A percentile compares a stretch with the other conserved stretches of the same genome.
phyloP scores from a whole-genome alignment of 2,797 vertebrate genomes.

The Ptychadena robeensis region DNA sequence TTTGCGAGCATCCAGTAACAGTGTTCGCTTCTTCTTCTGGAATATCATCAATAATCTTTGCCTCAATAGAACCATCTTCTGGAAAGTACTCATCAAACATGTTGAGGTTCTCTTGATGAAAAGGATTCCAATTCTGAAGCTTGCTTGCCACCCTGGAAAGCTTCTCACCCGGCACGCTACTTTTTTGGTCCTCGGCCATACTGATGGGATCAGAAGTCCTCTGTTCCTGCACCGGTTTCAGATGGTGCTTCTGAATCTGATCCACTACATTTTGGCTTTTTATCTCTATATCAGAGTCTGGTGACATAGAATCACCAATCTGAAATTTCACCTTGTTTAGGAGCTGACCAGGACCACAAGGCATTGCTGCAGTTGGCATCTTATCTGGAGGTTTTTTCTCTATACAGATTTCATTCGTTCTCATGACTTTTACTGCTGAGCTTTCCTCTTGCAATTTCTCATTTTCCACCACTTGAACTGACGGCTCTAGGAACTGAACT shows the following conservation, averaged over 20 bases:
- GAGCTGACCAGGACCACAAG: slow-evolving; percentile 74
- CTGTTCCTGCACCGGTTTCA: slow-evolving; percentile 77
- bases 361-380: slow-evolving; percentile 72
- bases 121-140: slow-evolving; percentile 80
- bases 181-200: slow-evolving; percentile 86
- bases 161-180: slow-evolving; percentile 70
- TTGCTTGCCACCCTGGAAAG: slow-evolving; percentile 77
- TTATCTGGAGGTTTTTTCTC: slow-evolving; percentile 95
- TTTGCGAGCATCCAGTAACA: slow-evolving; percentile 73
- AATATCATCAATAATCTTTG: slow-evolving; percentile 85
- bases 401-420: slow-evolving; percentile 72
- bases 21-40: slow-evolving; percentile 72
- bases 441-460: slow-evolving; percentile 66
- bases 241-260: slow-evolving; percentile 83
- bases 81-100: slow-evolving; percentile 90
- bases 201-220: slow-evolving; percentile 68
- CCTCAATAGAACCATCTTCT: slow-evolving; percentile 83
- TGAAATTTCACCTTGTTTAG: slow-evolving; percentile 93
- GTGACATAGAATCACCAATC: slow-evolving; percentile 97
- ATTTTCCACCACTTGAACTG: slow-evolving; percentile 63
- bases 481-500: slow-evolving; percentile 66
- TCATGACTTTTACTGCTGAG: slow-evolving; percentile 67
- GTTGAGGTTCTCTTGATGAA: slow-evolving; percentile 77
- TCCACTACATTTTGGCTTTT: slow-evolving; percentile 83
- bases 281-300: slow-evolving; percentile 94